phyloP scores from a whole-genome alignment of 2,888 invertebrate genomes.

The Zeuzera pyrina region DNA sequence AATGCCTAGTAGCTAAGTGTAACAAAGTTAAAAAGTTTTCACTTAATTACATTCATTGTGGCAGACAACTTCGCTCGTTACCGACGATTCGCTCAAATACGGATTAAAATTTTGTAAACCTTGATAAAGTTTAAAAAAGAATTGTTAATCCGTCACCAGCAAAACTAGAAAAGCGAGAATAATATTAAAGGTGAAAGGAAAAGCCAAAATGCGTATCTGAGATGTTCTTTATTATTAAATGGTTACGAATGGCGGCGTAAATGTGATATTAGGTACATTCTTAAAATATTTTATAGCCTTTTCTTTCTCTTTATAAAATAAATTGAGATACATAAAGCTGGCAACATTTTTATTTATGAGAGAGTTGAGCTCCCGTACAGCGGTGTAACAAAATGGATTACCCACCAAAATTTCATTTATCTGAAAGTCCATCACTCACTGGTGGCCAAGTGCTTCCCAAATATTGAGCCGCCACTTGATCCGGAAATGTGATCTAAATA shows the following conservation, averaged over 20 bases:
- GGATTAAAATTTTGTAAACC: constrained; percentile 59
- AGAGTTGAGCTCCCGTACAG: too few species aligned
- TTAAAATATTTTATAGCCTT: too few species aligned
- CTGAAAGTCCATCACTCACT: constrained; percentile 30
- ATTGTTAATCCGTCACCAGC: constrained; percentile 55
- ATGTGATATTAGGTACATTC: too few species aligned
- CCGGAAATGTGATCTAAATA: constrained; percentile 26
- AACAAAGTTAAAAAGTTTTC: constrained; percentile 46
- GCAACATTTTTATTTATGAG: too few species aligned
- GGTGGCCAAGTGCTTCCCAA: constrained; percentile 36
- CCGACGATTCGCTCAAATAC: constrained; percentile 54
- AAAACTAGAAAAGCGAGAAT: too few species aligned
- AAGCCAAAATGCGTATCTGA: constrained; percentile 1
- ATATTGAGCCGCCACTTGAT: constrained; percentile 44
- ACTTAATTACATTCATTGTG: constrained; percentile 65
- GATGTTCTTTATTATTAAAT: too few species aligned
- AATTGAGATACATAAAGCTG: too few species aligned
- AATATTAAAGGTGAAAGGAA: constrained; percentile 19
- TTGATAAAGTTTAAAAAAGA: constrained; percentile 50
- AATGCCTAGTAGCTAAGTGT: too few species aligned
- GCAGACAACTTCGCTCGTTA: constrained; percentile 65
- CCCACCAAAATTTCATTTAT: constrained; percentile 33
- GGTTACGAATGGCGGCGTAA: too few species aligned
- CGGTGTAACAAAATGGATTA: constrained; percentile 17
- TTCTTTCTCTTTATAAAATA: too few species aligned